phyloP scores from a whole-genome alignment of 2,797 vertebrate species.

The Coendou prehensilis region DNA sequence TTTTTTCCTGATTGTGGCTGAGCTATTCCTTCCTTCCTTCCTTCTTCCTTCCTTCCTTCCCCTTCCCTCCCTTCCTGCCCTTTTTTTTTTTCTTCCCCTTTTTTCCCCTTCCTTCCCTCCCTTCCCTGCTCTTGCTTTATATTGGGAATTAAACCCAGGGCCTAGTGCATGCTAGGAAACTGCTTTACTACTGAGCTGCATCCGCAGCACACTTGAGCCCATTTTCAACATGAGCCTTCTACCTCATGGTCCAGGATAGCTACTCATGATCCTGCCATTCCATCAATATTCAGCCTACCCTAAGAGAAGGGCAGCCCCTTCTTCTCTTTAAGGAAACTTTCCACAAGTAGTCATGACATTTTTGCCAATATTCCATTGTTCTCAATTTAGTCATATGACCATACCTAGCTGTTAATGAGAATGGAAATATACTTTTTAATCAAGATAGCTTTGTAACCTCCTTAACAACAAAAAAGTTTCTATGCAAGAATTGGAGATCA shows the following conservation, averaged over 20 bases:
- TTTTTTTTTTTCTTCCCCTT: not conserved
- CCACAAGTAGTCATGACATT: not conserved
- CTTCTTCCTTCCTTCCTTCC: too few relatives aligned
- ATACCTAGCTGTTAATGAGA: not conserved
- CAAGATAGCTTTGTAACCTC: not conserved
- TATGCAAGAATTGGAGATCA: not conserved
- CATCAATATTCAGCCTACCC: not conserved
- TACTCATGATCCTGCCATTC: not conserved
- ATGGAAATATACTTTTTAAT: not conserved
- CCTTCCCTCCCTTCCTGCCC: too few relatives aligned
- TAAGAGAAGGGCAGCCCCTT: not conserved
- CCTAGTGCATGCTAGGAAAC: not conserved
- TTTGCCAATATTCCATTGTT: not conserved
- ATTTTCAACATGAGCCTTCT: not conserved
- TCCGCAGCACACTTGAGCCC: not conserved
- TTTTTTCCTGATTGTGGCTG: not conserved
- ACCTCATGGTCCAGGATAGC: not conserved
- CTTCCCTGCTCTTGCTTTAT: too few relatives aligned
- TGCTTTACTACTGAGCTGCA: not conserved
- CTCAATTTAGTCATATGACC: not conserved
- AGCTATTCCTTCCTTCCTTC: not conserved
- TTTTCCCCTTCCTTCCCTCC: not conserved
- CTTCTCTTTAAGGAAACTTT: not conserved
- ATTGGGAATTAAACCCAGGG: not conserved
- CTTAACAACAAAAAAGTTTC: not conserved